Base-by-base conservation (phyloP, 2,797 vertebrate species). In the Thripadectes ignobilis region DNA sequence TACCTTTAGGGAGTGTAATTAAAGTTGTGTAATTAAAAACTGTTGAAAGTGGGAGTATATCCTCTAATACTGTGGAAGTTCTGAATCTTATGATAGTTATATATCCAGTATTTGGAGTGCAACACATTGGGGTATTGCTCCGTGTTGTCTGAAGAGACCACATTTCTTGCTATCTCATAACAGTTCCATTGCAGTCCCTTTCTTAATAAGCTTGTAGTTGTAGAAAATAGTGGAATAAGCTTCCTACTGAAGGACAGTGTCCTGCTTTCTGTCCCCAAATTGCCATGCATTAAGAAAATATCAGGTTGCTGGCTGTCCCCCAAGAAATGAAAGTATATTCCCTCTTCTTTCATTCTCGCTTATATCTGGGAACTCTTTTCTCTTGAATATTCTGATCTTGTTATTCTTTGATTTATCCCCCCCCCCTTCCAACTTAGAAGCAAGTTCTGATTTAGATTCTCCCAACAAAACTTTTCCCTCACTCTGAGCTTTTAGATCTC, bases 401-500 rank as follows among this genome's bases (percentile, higher is more conserved):
- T 43, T 13, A 54, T 80, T 76, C 26, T 87, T 93, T 4, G 6
- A 19, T 82, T 81, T 72, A 8, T n/a, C 24, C 23, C 8, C 22
- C 7, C 1, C 2, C 4, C 9, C 4, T 8, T 26, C 27, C 29
- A 5, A 1, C 5, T 45, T 52, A 58, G 13, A 88, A 62, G 18
- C 75, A 19, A 24, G 20, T 86, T 85, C 7, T 52, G 12, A 48
- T 94, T 75, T 80, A 58, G 22, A 21, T n/a, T 20, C 3, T 0
- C 14, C 2, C 8, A 45, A 2, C 7, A 67, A 61, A 68, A 15
- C 5, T 67, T 92, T 69, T 85, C 45, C 26, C 9, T 30, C 39
- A 18, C 21, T 84, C 27, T 55, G 11, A 16, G 2, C 24, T 68
- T 81, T 58, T 86, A 80, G 20, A n/a, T n/a, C 8, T 76, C 20